Evolutionary conservation across 2,113 vertebrate species (phyloP).

Genomic region (Daboia siamensis): DNA sequence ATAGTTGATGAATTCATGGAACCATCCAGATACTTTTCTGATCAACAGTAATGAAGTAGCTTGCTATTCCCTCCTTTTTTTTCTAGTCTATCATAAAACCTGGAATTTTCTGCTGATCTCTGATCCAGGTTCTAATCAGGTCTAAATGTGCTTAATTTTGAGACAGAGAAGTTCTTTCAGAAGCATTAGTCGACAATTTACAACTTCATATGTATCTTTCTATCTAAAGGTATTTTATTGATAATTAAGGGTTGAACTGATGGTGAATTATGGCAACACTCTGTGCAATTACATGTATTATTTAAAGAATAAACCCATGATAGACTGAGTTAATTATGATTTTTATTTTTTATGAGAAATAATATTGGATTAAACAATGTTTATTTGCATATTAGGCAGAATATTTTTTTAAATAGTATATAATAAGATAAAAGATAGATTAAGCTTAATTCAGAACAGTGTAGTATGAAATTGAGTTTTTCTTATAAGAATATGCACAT

Average conservation of each 20-base stretch:
- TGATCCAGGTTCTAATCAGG: background rate
- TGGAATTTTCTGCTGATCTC: background rate
- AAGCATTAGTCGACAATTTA: background rate
- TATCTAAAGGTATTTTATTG: background rate
- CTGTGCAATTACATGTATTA: background rate
- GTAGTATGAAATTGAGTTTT: slow-evolving; percentile 43
- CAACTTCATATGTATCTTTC: background rate
- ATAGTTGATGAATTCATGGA: background rate
- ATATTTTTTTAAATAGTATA: slow-evolving; percentile 51
- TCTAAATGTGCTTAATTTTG: background rate
- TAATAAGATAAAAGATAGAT: slow-evolving; percentile 47
- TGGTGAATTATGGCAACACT: background rate
- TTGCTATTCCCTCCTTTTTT: background rate
- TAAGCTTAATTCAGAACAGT: slow-evolving; percentile 50
- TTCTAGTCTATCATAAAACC: background rate
- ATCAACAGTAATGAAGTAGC: background rate
- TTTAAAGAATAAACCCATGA: background rate
- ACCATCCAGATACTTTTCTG: background rate
- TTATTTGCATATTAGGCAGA: slow-evolving; percentile 7
- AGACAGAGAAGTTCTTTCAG: background rate
- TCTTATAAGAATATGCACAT: slow-evolving; percentile 37
- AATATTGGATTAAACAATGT: background rate
- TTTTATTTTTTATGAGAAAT: slow-evolving; percentile 15
- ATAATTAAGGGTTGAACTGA: background rate
- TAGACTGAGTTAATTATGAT: background rate